These are phyloP conservation scores for Scolanthus callimorphus DNA, from an alignment of 92 coral and sea anemone genomes.

Conservation along the genomic window DNA sequence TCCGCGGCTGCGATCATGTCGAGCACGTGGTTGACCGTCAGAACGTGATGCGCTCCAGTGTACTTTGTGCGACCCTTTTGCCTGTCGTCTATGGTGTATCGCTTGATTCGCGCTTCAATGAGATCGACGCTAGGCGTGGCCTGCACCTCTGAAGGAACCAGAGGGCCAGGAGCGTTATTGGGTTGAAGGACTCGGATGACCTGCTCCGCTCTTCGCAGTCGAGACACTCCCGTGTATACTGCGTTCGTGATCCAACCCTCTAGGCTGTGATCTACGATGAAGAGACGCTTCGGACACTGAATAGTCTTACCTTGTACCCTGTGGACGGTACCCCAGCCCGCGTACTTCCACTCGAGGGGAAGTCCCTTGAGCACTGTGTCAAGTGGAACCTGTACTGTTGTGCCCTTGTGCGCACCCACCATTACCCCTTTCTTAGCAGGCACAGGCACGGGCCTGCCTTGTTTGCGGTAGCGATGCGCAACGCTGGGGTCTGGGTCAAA, in stretches of 20 bases:
- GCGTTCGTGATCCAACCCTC: slow-evolving; percentile 37
- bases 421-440: background rate
- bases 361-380: slow-evolving; percentile 4
- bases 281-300: slow-evolving; percentile 11
- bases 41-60: slow-evolving; percentile 17
- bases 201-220: slow-evolving; percentile 19
- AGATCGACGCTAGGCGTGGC: slow-evolving; percentile 19
- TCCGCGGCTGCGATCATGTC: no score
- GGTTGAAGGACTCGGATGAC: slow-evolving; percentile 20
- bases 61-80: slow-evolving; percentile 25
- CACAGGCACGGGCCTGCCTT: slow-evolving; percentile 12
- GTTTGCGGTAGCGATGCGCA: slow-evolving; percentile 17
- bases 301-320: slow-evolving; percentile 11
- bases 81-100: slow-evolving; percentile 34
- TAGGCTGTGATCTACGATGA: slow-evolving; percentile 30
- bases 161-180: slow-evolving; percentile 8
- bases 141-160: slow-evolving; percentile 13
- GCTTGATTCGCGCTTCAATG: slow-evolving; percentile 28
- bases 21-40: slow-evolving; percentile 30
- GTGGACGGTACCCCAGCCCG: slow-evolving; percentile 31
- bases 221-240: slow-evolving; percentile 22
- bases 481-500: slow-evolving; percentile 27
- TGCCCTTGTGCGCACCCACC: background rate
- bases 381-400: slow-evolving; percentile 16
- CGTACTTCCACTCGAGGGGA: slow-evolving; percentile 31